A percentile compares a stretch with the other conserved stretches of the same genome.
Evolutionary conservation across 2,113 vertebrate species (phyloP).

Genomic region (Muntiacus reevesi): DNA sequence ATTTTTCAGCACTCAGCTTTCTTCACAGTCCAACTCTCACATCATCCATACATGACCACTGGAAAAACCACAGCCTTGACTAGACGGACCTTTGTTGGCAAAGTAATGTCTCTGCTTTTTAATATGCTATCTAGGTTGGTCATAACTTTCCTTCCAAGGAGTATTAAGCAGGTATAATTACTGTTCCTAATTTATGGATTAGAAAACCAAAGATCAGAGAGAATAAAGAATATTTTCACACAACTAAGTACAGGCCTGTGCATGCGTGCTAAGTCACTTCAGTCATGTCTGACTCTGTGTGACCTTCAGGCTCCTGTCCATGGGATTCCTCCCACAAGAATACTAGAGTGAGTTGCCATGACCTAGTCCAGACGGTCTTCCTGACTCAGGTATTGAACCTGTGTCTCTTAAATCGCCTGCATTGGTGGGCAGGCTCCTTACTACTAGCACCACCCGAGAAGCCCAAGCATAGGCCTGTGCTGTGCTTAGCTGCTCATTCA

Average conservation of each 20-base stretch:
- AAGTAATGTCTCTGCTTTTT: too few relatives aligned
- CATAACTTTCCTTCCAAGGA: too few relatives aligned
- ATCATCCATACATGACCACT: too few relatives aligned
- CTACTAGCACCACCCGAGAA: background rate
- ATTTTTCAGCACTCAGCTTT: too few relatives aligned
- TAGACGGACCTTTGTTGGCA: too few relatives aligned
- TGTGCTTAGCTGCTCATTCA: background rate
- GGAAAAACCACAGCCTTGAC: too few relatives aligned
- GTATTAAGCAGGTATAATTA: background rate
- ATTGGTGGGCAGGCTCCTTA: background rate
- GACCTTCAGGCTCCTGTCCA: background rate
- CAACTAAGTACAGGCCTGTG: background rate
- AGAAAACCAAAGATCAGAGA: background rate
- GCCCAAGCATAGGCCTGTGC: background rate
- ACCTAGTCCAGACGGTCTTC: background rate
- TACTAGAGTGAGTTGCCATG: background rate
- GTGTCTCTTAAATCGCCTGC: background rate
- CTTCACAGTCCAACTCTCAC: too few relatives aligned
- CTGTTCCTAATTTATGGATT: background rate
- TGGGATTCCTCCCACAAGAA: background rate
- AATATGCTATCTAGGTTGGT: too few relatives aligned
- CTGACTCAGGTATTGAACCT: background rate
- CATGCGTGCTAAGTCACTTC: fast-evolving
- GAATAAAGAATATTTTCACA: background rate
- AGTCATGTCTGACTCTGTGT: background rate